Evolutionary conservation across 37 sponge, comb jelly and placozoan genomes (phyloP).

Genomic region (Agelas oroides): DNA sequence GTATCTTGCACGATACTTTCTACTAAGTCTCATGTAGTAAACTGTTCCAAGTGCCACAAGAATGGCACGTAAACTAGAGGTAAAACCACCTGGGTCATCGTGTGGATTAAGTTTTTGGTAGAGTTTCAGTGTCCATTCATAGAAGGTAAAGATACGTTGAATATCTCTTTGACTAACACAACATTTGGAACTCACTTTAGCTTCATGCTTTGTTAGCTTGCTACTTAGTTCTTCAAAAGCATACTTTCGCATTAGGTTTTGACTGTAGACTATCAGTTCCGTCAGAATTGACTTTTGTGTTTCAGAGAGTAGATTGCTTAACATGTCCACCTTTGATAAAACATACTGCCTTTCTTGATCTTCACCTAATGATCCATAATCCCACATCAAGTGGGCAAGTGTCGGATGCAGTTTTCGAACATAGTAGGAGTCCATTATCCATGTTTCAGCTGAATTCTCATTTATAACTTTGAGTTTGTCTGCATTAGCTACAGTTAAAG

Average conservation of each 20-base stretch:
- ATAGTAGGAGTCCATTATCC: slow-evolving; percentile 72
- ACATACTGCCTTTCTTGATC: slow-evolving; percentile 76
- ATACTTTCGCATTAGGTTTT: slow-evolving; percentile 67
- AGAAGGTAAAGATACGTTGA: slow-evolving; percentile 62
- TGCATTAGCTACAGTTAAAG: neutral
- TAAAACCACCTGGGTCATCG: neutral
- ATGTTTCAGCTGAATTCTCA: slow-evolving; percentile 31
- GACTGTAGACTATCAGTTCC: slow-evolving; percentile 55
- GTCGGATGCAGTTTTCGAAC: slow-evolving; percentile 79
- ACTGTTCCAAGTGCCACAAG: slow-evolving; percentile 78
- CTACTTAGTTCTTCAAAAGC: slow-evolving; percentile 53
- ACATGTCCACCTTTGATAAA: slow-evolving; percentile 46
- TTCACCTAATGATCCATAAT: slow-evolving; percentile 74
- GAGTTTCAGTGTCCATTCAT: slow-evolving; percentile 34
- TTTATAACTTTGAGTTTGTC: neutral
- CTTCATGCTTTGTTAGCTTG: slow-evolving; percentile 3
- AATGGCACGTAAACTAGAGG: slow-evolving; percentile 48
- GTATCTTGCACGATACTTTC: slow-evolving; percentile 37
- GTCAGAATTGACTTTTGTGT: slow-evolving; percentile 12
- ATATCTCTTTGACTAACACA: slow-evolving; percentile 87
- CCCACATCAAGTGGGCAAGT: slow-evolving; percentile 64
- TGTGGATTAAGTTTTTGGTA: slow-evolving; percentile 26
- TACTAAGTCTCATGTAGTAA: slow-evolving; percentile 84
- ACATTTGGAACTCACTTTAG: slow-evolving; percentile 52
- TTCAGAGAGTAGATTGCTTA: slow-evolving; percentile 12